These are phyloP conservation scores for Thunnus maccoyii DNA, from an alignment of 2,113 vertebrate species.

Conservation along the genomic window DNA sequence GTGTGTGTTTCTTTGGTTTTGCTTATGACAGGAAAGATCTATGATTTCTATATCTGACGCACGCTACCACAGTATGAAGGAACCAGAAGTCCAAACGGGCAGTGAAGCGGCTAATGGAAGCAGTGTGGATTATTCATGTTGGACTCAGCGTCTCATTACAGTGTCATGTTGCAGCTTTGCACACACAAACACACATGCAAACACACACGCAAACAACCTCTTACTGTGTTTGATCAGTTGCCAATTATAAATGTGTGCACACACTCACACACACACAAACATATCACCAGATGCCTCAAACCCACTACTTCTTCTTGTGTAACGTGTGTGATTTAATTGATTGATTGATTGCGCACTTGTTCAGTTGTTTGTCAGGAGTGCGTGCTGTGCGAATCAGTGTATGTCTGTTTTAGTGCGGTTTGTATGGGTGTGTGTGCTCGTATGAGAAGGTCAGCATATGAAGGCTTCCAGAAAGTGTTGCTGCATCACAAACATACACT, in stretches of 20 bases:
- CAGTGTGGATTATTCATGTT: constrained; percentile 81
- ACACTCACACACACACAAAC: background rate
- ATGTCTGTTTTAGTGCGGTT: background rate
- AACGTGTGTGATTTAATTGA: background rate
- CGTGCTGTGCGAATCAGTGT: background rate
- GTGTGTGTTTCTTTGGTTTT: background rate
- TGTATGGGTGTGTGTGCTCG: constrained; percentile 5
- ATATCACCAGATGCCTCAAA: background rate
- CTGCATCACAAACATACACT: background rate
- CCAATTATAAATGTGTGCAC: background rate
- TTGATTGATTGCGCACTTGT: background rate
- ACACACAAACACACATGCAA: background rate
- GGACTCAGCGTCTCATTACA: constrained; percentile 69
- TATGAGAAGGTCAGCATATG: background rate
- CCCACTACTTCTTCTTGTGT: background rate
- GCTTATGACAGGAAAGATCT: background rate
- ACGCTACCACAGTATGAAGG: background rate
- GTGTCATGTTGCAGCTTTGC: constrained; percentile 60
- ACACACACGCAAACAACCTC: background rate
- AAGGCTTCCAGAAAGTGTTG: background rate
- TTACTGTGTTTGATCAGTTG: background rate
- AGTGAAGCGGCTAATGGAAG: constrained; percentile 75
- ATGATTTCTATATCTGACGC: constrained; percentile 25
- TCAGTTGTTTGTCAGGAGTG: background rate
- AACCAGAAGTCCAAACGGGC: constrained; percentile 51